Evolutionary conservation across 2,113 vertebrate species (phyloP).

Genomic region (Planiliza haematocheilus): DNA sequence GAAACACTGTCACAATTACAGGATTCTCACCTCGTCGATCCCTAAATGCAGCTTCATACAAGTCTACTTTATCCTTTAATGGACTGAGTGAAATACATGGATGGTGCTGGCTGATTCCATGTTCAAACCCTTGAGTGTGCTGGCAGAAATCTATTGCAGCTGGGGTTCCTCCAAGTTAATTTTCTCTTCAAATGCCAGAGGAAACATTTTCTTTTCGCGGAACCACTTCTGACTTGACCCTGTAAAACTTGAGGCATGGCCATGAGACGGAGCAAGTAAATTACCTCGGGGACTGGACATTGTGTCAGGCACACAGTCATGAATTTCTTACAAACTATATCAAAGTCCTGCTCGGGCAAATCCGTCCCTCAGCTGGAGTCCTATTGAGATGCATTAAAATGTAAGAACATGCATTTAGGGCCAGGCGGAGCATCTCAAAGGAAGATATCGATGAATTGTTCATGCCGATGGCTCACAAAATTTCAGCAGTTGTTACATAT

Average conservation of each 20-base stretch:
- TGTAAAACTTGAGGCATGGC: slow-evolving; percentile 59
- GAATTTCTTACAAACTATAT: slow-evolving; percentile 69
- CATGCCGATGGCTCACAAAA: slow-evolving; percentile 51
- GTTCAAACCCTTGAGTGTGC: slow-evolving; percentile 44
- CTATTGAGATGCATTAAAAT: slow-evolving; percentile 70
- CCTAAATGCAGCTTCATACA: slow-evolving; percentile 13
- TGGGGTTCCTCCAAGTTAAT: slow-evolving; percentile 51
- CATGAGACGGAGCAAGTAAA: slow-evolving; percentile 55
- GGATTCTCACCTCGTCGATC: no score
- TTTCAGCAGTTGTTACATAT: slow-evolving; percentile 48
- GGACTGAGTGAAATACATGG: slow-evolving; percentile 30
- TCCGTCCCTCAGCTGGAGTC: slow-evolving; percentile 50
- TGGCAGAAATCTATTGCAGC: slow-evolving; percentile 44
- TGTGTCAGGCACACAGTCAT: slow-evolving; percentile 58
- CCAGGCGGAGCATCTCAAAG: slow-evolving; percentile 64
- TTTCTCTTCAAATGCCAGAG: slow-evolving; percentile 50
- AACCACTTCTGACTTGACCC: slow-evolving; percentile 39
- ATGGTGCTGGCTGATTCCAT: slow-evolving; percentile 33
- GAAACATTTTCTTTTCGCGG: slow-evolving; percentile 27
- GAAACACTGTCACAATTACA: no score
- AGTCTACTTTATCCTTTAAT: slow-evolving; percentile 33
- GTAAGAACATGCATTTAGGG: slow-evolving; percentile 58
- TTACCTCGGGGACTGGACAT: slow-evolving; percentile 57
- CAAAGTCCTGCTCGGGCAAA: slow-evolving; percentile 64
- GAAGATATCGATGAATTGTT: slow-evolving; percentile 59